phyloP scores from a whole-genome alignment of 2,113 vertebrate genomes.

The Acanthochromis polyacanthus region DNA sequence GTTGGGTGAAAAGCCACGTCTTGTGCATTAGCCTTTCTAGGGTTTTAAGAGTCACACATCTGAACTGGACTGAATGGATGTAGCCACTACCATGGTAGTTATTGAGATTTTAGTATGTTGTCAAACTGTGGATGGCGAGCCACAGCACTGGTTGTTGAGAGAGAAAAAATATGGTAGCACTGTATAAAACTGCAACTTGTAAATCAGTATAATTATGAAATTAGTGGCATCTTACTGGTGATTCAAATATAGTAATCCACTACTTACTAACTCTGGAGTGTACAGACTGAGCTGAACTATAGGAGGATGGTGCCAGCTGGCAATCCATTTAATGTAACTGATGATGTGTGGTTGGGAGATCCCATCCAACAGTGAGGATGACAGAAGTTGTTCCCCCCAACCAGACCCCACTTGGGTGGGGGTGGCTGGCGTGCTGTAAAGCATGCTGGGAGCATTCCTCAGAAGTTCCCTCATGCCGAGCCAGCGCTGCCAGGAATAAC shows the following conservation, averaged over 20 bases:
- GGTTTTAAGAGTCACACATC: not conserved
- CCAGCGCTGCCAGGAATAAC: constrained; percentile 39
- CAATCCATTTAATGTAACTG: constrained; percentile 12
- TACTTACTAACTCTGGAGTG: not conserved
- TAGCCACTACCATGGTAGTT: not conserved
- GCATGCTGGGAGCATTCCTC: constrained; percentile 56
- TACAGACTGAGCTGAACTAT: not conserved
- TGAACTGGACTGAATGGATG: not conserved
- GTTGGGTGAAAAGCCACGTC: not conserved
- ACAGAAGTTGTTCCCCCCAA: constrained; percentile 19
- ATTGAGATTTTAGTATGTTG: not conserved
- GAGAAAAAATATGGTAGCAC: not conserved
- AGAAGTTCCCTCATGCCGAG: constrained; percentile 63
- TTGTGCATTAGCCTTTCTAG: too few relatives aligned
- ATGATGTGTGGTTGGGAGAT: constrained; percentile 31
- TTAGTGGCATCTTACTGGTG: not conserved
- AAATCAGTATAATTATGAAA: constrained; percentile 17
- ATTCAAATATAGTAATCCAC: constrained; percentile 20
- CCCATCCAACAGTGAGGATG: constrained; percentile 17
- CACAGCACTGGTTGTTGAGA: not conserved
- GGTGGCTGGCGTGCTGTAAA: constrained; percentile 1
- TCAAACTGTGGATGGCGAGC: not conserved
- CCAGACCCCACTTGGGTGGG: not conserved
- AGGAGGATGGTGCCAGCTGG: constrained; percentile 6
- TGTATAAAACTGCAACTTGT: not conserved